Percentiles rank a stretch among this genome's conserved stretches.
These are phyloP conservation scores for Pasiphila rectangulata DNA, from an alignment of 2,888 invertebrate species.

Conservation along the genomic window DNA sequence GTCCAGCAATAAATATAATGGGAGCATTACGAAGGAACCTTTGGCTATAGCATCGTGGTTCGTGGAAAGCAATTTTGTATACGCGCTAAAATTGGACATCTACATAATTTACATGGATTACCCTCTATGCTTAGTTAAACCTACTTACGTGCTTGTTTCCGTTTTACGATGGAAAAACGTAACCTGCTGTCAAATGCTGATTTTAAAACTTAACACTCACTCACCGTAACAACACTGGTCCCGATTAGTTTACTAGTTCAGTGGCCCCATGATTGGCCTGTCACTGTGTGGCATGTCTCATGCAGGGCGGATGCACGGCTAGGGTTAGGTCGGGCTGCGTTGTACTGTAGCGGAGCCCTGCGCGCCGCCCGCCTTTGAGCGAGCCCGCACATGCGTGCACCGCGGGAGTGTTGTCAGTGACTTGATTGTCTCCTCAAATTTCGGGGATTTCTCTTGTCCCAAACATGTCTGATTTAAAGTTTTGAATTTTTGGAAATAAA, in stretches of 20 bases:
- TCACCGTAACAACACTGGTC: not conserved
- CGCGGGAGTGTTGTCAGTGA: conserved; percentile 17
- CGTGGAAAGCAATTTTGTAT: conserved; percentile 3
- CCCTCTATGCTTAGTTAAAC: too few species aligned
- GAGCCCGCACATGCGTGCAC: conserved; percentile 33
- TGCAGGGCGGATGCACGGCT: conserved; percentile 12
- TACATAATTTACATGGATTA: conserved; percentile 9
- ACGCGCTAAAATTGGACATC: too few species aligned
- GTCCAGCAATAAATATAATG: too few species aligned
- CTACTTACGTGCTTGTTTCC: conserved; percentile 3
- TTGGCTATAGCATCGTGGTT: not conserved
- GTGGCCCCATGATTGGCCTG: conserved; percentile 5
- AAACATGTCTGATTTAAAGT: not conserved
- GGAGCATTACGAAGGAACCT: too few species aligned
- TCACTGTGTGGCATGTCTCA: conserved; percentile 1
- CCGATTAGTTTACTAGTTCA: conserved; percentile 10
- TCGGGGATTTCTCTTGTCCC: not conserved
- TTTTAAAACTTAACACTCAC: not conserved
- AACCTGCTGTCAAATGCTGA: too few species aligned
- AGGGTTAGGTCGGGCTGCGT: conserved; percentile 12
- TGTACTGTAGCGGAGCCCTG: conserved; percentile 27
- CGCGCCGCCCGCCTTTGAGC: conserved; percentile 25
- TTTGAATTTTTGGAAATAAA: not conserved
- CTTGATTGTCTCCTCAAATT: not conserved
- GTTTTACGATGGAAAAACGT: too few species aligned